These are phyloP conservation scores for Philaethria dido DNA, from an alignment of 2,888 invertebrate species.

Conservation along the genomic window DNA sequence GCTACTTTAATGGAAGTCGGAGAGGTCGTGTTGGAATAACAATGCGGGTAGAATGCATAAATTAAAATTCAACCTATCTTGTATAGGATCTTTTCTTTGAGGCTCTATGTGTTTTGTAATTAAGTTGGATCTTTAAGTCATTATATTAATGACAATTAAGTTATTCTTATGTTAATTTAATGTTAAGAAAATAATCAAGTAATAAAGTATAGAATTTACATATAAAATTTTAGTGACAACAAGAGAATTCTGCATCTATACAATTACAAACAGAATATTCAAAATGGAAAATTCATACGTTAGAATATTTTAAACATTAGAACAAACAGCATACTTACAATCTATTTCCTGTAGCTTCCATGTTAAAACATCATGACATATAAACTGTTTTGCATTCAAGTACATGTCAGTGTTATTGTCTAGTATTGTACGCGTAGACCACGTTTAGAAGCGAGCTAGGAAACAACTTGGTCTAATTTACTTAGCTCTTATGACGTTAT, in stretches of 20 bases:
- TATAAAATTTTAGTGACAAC: neutral
- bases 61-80: slow-evolving; percentile 61
- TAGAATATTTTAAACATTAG: slow-evolving; percentile 28
- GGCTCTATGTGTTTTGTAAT: slow-evolving; percentile 40
- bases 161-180: neutral
- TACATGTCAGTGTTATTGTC: slow-evolving; percentile 77
- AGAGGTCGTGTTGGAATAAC: slow-evolving; percentile 63
- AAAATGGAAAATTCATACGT: slow-evolving; percentile 5
- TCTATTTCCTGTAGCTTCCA: slow-evolving; percentile 66
- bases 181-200: neutral
- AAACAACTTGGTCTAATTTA: slow-evolving; percentile 37
- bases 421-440: slow-evolving; percentile 60
- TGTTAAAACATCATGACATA: slow-evolving; percentile 71
- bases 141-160: slow-evolving; percentile 1
- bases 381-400: slow-evolving; percentile 77
- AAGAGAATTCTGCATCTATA: neutral
- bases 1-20: slow-evolving; percentile 76
- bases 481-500: slow-evolving; percentile 37
- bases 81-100: slow-evolving; percentile 52
- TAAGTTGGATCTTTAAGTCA: slow-evolving; percentile 13
- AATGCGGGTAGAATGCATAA: slow-evolving; percentile 69
- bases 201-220: neutral
- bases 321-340: slow-evolving; percentile 50
- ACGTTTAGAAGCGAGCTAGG: slow-evolving; percentile 36
- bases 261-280: neutral